Evolutionary conservation across 2,797 vertebrate genomes (phyloP).

Genomic region (Bryconaethiops microstoma): DNA sequence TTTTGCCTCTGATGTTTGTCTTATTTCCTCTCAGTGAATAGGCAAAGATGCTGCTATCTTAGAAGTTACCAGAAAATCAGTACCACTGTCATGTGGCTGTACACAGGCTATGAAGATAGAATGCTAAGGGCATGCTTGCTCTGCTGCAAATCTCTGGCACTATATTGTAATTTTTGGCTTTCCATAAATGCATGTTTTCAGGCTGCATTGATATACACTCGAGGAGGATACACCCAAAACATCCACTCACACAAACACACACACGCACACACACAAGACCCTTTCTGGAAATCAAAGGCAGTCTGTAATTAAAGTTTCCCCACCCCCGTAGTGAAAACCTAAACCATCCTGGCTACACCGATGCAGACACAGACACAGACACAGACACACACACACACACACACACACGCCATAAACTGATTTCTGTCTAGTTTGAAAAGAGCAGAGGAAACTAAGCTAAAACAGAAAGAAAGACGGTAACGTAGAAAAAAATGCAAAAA

Average conservation of each 20-base stretch:
- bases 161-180: conserved; percentile 49
- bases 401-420: not conserved
- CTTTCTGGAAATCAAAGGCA: conserved; percentile 50
- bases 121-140: not conserved
- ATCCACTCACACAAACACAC: conserved; percentile 37
- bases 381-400: conserved; percentile 20
- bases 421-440: not conserved
- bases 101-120: not conserved
- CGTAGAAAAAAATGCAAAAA: conserved; percentile 26
- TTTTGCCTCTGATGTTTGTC: no score
- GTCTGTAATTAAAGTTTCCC: conserved; percentile 56
- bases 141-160: conserved; percentile 22
- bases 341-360: conserved; percentile 30
- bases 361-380: not conserved
- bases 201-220: conserved; percentile 35
- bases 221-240: conserved; percentile 18
- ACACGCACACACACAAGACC: conserved; percentile 45
- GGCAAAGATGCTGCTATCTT: not conserved
- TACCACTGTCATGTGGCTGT: not conserved
- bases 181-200: conserved; percentile 54
- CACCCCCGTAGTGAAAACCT: conserved; percentile 54
- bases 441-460: conserved; percentile 44
- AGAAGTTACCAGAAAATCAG: not conserved
- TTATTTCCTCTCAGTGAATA: no score
- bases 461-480: conserved; percentile 70